Evolutionary conservation across 2,113 vertebrate species (phyloP), one percentile per base, ranked within the genome.

Genomic region (Sylvicapra grimmia): DNA sequence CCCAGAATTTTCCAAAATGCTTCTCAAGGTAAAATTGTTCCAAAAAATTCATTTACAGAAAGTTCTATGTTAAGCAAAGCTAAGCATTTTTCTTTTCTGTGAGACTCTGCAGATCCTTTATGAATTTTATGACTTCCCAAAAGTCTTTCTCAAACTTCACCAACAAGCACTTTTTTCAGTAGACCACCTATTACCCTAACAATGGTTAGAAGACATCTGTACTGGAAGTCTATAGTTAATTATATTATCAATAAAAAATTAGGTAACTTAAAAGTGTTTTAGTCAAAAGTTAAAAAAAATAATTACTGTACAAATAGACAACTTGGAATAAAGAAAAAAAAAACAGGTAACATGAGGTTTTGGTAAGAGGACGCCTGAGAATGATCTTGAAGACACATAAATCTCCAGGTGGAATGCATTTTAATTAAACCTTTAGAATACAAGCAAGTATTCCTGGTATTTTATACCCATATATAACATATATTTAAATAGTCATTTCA

Each of bases 391-490:
- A 95, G 68, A 95, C 49, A 88, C 3, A 95, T 18, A 95, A 68
- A 86, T n/a, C 83, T 89, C 65, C 91, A 96, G 93, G 87, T 56
- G 33, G 8, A 94, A 93, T 79, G 18, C 25, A 93, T 72, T 84
- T 79, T 94, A 96, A 95, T 93, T 92, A 94, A 92, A 94, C 59
- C 33, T 95, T 95, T 53, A 77, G 36, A 23, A 27, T 53, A 61
- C 54, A 86, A 97, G 36, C 53, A 89, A 97, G 53, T 63, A 91
- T 59, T 93, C 40, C 25, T 92, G 31, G 63, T 83, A 94, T 19
- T 87, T 89, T 93, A 85, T 58, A 88, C 14, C 33, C 58, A 92
- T 18, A 94, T 61, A 89, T 94, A 92, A 75, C 51, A 86, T 44
- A 47, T 63, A 83, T 86, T 92, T 90, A 83, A 86, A 54, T 27